Evolutionary conservation across 2,888 invertebrate species (phyloP).

Genomic region (Diaprepes abbreviatus): DNA sequence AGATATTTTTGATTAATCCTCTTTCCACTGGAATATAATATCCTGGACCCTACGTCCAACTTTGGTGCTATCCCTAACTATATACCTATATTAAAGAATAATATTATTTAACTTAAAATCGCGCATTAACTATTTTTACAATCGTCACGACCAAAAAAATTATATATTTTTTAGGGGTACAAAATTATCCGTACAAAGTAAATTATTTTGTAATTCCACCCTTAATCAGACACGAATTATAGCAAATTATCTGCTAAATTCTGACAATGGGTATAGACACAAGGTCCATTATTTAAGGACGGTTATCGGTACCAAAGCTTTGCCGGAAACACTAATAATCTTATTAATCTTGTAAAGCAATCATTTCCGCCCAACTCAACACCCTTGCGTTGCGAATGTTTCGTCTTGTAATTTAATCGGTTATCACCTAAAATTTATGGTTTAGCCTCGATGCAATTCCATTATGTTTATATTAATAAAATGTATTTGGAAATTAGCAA

Average conservation of each 20-base stretch:
- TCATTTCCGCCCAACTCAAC: slow-evolving; percentile 64
- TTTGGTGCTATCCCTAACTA: too few species aligned
- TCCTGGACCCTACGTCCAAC: too few species aligned
- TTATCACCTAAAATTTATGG: slow-evolving; percentile 25
- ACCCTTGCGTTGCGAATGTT: slow-evolving; percentile 53
- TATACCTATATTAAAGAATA: too few species aligned
- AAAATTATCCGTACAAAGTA: too few species aligned
- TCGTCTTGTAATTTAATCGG: slow-evolving; percentile 40
- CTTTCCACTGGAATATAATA: too few species aligned
- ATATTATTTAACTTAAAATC: too few species aligned
- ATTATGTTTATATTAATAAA: slow-evolving; percentile 23
- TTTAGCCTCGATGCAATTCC: slow-evolving; percentile 19
- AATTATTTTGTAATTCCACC: slow-evolving; percentile 5
- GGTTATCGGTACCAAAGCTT: slow-evolving; percentile 45
- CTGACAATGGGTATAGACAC: slow-evolving; percentile 34
- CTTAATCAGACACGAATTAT: slow-evolving; percentile 35
- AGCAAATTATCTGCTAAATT: slow-evolving; percentile 34
- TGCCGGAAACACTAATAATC: slow-evolving; percentile 63
- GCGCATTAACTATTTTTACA: too few species aligned
- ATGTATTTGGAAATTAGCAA: too few species aligned
- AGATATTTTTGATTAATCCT: too few species aligned
- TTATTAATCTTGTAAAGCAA: slow-evolving; percentile 65
- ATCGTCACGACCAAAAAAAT: too few species aligned
- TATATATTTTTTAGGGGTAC: too few species aligned
- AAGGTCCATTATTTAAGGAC: slow-evolving; percentile 41